Evolutionary conservation across 2,113 vertebrate genomes (phyloP).

Genomic region (Syrrhaptes paradoxus): DNA sequence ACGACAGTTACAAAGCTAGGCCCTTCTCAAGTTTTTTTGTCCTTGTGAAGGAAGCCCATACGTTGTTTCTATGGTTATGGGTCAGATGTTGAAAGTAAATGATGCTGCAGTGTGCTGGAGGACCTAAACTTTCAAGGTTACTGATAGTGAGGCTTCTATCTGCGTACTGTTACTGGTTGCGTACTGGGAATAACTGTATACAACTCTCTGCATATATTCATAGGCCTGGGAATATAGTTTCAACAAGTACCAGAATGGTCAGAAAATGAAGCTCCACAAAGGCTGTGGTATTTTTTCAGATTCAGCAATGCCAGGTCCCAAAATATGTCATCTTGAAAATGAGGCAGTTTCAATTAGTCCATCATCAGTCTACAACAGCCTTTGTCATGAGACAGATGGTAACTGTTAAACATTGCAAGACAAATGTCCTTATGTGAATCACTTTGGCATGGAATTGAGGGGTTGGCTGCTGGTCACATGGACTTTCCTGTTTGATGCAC

Average conservation of each 20-base stretch:
- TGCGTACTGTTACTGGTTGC: background rate
- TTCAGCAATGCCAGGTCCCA: background rate
- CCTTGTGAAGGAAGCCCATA: background rate
- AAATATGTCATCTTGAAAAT: background rate
- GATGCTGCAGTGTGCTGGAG: background rate
- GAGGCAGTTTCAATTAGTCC: background rate
- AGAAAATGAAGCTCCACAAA: background rate
- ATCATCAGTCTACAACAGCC: background rate
- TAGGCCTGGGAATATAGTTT: background rate
- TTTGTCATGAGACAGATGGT: slow-evolving; percentile 12
- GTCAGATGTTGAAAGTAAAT: background rate
- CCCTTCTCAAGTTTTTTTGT: background rate
- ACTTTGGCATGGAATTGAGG: background rate
- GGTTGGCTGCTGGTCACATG: background rate
- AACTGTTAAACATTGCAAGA: background rate
- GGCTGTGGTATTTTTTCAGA: background rate
- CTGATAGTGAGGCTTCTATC: background rate
- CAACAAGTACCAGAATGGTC: background rate
- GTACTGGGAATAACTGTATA: background rate
- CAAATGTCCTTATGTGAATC: background rate
- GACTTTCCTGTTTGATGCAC: background rate
- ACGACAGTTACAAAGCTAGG: background rate
- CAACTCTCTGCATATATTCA: background rate
- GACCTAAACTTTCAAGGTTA: background rate
- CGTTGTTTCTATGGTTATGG: background rate